Evolutionary conservation across 2,113 vertebrate species (phyloP).

Genomic region (Desmodus rotundus): DNA sequence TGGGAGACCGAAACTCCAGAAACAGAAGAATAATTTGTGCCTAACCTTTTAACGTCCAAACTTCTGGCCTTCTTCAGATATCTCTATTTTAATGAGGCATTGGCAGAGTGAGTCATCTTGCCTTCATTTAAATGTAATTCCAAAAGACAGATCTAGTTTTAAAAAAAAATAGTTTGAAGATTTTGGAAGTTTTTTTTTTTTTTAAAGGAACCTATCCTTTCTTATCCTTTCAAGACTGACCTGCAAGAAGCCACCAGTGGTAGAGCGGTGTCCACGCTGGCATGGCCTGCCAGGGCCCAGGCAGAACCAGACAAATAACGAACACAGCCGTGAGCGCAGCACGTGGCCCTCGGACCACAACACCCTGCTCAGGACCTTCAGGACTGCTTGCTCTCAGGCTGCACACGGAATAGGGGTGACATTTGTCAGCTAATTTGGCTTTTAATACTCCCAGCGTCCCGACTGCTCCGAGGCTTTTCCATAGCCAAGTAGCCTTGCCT

Average conservation of each 20-base stretch:
- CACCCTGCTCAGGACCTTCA: slow-evolving; percentile 55
- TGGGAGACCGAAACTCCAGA: background rate
- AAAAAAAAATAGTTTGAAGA: slow-evolving; percentile 7
- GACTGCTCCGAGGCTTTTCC: slow-evolving; percentile 54
- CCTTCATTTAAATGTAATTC: slow-evolving; percentile 67
- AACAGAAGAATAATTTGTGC: background rate
- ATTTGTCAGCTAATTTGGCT: slow-evolving; percentile 72
- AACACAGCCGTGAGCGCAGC: background rate
- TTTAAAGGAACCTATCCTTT: slow-evolving; percentile 62
- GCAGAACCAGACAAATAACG: slow-evolving; percentile 57
- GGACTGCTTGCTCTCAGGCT: slow-evolving; percentile 55
- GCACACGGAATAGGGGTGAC: slow-evolving; percentile 42
- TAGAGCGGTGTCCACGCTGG: slow-evolving; percentile 32
- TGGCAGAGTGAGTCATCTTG: slow-evolving; percentile 45
- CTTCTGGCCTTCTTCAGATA: slow-evolving; percentile 46
- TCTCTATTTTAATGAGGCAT: slow-evolving; percentile 42
- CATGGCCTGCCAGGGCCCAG: slow-evolving; percentile 29
- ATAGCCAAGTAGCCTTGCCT: slow-evolving; percentile 56
- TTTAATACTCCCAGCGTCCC: slow-evolving; percentile 58
- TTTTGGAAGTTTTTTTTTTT: slow-evolving; percentile 14
- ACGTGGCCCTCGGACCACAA: slow-evolving; percentile 16
- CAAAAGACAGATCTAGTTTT: slow-evolving; percentile 46
- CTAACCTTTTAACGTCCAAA: background rate
- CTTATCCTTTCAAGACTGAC: slow-evolving; percentile 59
- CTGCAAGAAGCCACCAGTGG: slow-evolving; percentile 44